Percentiles rank a stretch among this genome's conserved stretches.
Evolutionary conservation across 30 jellyfish, hydroid and myxozoan genomes (phyloP).

Genomic region (Rhopilema esculentum): DNA sequence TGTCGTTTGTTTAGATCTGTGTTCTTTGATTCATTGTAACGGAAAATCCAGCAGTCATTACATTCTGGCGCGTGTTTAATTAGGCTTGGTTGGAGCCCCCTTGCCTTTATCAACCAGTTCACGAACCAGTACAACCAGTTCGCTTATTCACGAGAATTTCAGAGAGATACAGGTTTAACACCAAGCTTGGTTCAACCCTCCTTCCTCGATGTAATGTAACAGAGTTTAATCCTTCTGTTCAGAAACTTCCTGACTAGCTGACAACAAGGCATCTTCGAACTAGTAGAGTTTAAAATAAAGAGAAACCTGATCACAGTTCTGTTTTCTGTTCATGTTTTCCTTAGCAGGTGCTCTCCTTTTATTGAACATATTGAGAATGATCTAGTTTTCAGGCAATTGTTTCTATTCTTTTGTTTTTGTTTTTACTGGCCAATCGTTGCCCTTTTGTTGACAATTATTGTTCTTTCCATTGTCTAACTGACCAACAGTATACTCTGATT

Average conservation of each 20-base stretch:
- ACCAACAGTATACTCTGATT: conserved; percentile 26
- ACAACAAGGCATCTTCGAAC: background rate
- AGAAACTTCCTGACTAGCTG: background rate
- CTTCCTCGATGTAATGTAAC: background rate
- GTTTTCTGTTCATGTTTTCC: conserved; percentile 21
- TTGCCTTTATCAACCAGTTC: background rate
- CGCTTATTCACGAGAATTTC: background rate
- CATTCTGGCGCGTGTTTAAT: background rate
- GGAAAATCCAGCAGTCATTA: background rate
- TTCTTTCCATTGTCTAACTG: conserved; percentile 14
- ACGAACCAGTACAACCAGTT: too few relatives aligned
- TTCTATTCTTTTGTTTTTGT: conserved; percentile 37
- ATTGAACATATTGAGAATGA: conserved; percentile 36
- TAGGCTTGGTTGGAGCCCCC: background rate
- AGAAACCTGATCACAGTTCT: conserved; percentile 1
- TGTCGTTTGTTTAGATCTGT: background rate
- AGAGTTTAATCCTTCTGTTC: background rate
- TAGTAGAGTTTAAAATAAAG: background rate
- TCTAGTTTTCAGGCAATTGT: conserved; percentile 54
- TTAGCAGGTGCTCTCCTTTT: conserved; percentile 70
- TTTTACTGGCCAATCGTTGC: conserved; percentile 24
- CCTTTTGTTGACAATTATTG: conserved; percentile 12
- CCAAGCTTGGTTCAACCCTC: background rate
- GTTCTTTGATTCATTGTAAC: background rate
- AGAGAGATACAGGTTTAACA: background rate